Evolutionary conservation across 2,797 vertebrate species (phyloP).

Genomic region (Vultur gryphus): DNA sequence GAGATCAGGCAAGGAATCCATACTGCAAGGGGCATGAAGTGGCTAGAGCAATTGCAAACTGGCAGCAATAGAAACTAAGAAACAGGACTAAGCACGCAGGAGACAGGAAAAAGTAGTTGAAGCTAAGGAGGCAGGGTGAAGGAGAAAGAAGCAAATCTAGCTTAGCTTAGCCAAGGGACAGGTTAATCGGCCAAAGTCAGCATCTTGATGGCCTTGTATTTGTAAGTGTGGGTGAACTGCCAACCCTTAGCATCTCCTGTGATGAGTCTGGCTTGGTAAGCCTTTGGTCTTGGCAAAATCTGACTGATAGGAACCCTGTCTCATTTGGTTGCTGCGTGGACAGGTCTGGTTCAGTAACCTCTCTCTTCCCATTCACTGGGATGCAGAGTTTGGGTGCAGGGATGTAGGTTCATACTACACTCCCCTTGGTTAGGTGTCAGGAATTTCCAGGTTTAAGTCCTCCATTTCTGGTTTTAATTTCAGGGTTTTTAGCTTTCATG

Average conservation of each 20-base stretch:
- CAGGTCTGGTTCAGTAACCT: background rate
- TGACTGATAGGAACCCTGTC: background rate
- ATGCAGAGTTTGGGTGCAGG: background rate
- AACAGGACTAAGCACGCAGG: background rate
- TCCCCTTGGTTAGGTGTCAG: background rate
- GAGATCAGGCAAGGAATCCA: background rate
- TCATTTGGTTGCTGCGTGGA: background rate
- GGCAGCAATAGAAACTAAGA: background rate
- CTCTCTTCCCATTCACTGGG: background rate
- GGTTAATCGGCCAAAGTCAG: background rate
- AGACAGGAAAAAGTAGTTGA: background rate
- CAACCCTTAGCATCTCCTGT: background rate
- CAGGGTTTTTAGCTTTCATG: background rate
- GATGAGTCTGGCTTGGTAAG: background rate
- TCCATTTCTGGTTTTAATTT: background rate
- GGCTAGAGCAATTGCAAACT: background rate
- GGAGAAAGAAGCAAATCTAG: background rate
- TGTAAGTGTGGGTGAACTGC: background rate
- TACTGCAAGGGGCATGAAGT: background rate
- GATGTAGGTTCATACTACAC: background rate
- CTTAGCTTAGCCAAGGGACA: background rate
- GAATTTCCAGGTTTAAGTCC: background rate
- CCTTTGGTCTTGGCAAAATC: background rate
- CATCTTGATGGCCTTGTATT: background rate
- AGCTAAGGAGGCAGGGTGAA: background rate